A percentile compares a stretch with the other conserved stretches of the same genome.
phyloP scores from a whole-genome alignment of 2,113 vertebrate species.

The Jacana jacana region DNA sequence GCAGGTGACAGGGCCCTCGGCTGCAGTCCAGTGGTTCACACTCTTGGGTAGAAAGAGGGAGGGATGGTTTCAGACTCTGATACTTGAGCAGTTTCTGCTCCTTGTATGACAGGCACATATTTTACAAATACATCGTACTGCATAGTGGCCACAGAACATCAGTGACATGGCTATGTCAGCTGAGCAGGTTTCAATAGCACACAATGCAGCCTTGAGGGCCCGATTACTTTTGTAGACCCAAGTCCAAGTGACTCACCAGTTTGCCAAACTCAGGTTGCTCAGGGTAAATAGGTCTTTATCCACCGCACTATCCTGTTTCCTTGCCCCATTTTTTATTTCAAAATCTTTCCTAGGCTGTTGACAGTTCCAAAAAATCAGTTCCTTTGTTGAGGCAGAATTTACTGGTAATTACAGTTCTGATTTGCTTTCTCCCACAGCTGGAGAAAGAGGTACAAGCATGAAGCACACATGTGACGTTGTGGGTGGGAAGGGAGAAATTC shows the following conservation, averaged over 20 bases:
- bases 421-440: neutral
- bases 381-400: neutral
- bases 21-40: neutral
- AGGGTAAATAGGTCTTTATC: neutral
- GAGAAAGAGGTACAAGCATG: neutral
- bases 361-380: neutral
- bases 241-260: neutral
- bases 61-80: neutral
- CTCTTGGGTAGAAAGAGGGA: neutral
- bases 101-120: neutral
- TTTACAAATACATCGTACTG: neutral
- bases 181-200: neutral
- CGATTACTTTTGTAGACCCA: neutral
- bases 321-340: neutral
- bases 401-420: neutral
- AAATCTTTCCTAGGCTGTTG: neutral
- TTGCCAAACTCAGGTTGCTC: neutral
- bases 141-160: neutral
- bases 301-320: neutral
- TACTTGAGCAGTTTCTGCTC: neutral
- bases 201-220: neutral
- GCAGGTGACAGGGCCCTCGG: rapidly evolving
- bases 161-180: neutral
- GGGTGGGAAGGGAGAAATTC: neutral
- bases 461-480: neutral